These are phyloP conservation scores for Hypotaenidia okinawae DNA, from an alignment of 2,797 vertebrate species.

Conservation along the genomic window DNA sequence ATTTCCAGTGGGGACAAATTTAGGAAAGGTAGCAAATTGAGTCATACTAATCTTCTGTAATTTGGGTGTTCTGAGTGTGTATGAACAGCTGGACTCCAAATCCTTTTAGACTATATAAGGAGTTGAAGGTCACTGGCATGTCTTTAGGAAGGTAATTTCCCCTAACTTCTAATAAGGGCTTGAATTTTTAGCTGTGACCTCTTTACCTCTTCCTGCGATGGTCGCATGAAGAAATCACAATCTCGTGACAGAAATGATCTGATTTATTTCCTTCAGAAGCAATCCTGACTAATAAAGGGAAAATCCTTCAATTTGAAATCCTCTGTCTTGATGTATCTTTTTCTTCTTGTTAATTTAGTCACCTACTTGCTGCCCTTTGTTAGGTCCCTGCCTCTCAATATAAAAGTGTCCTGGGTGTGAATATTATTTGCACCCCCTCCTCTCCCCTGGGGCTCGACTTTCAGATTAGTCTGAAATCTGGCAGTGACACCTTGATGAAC, in stretches of 20 bases:
- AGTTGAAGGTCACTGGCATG: background rate
- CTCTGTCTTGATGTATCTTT: rapidly evolving
- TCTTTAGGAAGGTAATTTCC: background rate
- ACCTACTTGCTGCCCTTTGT: background rate
- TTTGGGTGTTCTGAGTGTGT: background rate
- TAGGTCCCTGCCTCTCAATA: background rate
- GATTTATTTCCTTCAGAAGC: background rate
- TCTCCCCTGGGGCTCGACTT: background rate
- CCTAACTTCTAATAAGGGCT: background rate
- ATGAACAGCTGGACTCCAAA: constrained; percentile 2
- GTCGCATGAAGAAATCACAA: background rate
- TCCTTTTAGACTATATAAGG: background rate
- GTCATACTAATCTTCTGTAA: background rate
- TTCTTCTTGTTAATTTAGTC: background rate
- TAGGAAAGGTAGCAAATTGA: background rate
- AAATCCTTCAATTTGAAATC: background rate
- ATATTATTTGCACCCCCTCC: background rate
- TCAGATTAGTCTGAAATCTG: background rate
- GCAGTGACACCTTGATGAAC: background rate
- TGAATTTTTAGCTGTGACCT: background rate
- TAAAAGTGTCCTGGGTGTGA: background rate
- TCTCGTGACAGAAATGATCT: background rate
- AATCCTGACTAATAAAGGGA: background rate
- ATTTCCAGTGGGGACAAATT: background rate
- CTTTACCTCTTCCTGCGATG: background rate